These are phyloP conservation scores for Champsocephalus esox DNA, from an alignment of 2,797 vertebrate species.

Conservation along the genomic window DNA sequence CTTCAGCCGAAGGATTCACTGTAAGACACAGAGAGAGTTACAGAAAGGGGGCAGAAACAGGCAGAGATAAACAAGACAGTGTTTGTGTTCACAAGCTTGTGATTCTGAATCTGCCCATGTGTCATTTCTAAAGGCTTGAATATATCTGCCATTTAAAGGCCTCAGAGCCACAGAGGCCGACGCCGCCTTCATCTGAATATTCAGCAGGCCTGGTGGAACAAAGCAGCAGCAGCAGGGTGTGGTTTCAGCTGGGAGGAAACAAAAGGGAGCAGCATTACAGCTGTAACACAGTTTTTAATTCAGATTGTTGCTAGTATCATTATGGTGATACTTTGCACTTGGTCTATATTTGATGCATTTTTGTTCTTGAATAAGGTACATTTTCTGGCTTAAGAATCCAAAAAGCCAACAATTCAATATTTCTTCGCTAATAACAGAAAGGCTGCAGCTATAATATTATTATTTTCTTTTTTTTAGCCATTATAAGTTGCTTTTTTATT, in stretches of 20 bases:
- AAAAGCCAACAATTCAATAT: neutral
- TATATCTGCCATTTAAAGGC: conserved; percentile 27
- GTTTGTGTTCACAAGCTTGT: conserved; percentile 50
- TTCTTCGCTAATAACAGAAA: neutral
- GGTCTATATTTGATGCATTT: neutral
- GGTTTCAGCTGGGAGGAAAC: conserved; percentile 58
- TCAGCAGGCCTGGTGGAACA: conserved; percentile 65
- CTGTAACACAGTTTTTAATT: conserved; percentile 52
- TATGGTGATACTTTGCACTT: neutral
- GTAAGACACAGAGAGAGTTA: conserved; percentile 42
- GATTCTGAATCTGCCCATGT: conserved; percentile 45
- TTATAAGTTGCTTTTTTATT: too few species aligned
- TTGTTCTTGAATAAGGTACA: fast-evolving
- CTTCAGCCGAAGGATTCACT: conserved; percentile 65
- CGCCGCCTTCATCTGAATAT: conserved; percentile 72
- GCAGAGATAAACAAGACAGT: conserved; percentile 44
- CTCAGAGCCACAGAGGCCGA: conserved; percentile 21
- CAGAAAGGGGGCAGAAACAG: conserved; percentile 20
- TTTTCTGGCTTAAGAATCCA: neutral
- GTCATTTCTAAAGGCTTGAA: conserved; percentile 42
- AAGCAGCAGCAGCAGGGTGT: conserved; percentile 75
- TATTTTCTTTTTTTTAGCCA: neutral
- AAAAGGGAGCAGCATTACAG: conserved; percentile 50
- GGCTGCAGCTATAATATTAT: neutral
- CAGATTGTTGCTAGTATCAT: neutral